Evolutionary conservation across 2,888 invertebrate genomes (phyloP).

Genomic region (Metalampra italica): DNA sequence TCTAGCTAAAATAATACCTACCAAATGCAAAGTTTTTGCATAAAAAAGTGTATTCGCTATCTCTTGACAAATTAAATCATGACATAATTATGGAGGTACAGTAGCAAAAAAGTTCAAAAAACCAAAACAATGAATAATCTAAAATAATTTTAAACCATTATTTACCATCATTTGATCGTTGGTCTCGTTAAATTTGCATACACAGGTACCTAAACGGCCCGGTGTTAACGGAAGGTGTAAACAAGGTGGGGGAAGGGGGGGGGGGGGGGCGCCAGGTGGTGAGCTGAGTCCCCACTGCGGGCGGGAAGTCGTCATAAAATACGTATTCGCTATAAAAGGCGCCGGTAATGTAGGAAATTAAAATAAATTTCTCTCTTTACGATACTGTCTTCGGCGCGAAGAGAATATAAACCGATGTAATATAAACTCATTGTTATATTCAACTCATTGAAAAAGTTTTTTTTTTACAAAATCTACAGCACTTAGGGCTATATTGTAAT

Average conservation of each 20-base stretch:
- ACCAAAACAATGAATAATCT: neutral
- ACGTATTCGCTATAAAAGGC: constrained; percentile 1
- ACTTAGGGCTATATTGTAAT: too few relatives aligned
- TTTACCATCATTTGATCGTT: neutral
- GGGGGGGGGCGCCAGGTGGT: neutral
- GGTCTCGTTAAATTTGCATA: constrained; percentile 4
- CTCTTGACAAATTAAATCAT: too few relatives aligned
- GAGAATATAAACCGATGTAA: neutral
- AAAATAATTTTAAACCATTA: neutral
- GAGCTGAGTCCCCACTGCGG: neutral
- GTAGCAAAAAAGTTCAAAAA: too few relatives aligned
- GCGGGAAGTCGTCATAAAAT: neutral
- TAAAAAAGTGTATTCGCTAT: too few relatives aligned
- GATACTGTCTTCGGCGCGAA: neutral
- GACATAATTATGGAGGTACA: too few relatives aligned
- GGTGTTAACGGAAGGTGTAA: constrained; percentile 4
- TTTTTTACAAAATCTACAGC: too few relatives aligned
- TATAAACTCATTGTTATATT: too few relatives aligned
- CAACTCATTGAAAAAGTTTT: too few relatives aligned
- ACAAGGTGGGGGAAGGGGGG: neutral
- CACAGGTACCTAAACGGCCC: neutral
- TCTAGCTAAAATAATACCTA: too few relatives aligned
- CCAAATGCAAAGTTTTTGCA: too few relatives aligned
- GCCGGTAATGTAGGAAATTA: constrained; percentile 1
- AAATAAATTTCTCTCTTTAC: constrained; percentile 9